Evolutionary conservation across 1,140 invertebrate genomes (phyloP), one percentile per base, ranked within the genome.

Genomic region (Leucophenga varia): DNA sequence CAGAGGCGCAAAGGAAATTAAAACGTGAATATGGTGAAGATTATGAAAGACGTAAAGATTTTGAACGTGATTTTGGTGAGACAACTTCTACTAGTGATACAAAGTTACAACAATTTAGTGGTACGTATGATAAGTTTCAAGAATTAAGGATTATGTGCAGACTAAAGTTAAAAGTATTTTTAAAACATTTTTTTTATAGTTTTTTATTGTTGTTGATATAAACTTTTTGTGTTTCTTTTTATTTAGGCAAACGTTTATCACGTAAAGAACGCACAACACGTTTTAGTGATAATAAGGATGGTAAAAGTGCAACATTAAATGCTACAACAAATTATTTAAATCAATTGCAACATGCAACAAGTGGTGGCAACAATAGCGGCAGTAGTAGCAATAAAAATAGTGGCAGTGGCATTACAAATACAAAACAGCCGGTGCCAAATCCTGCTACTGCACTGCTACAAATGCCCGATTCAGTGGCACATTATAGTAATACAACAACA

Each of bases 211-310:
- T n/a, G n/a, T n/a, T n/a, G n/a, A n/a, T n/a, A n/a, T n/a, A n/a
- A n/a, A n/a, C 28, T 13, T 12, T 25, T 38, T 12, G n/a, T n/a
- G 3, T 8, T 17, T n/a, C 10, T 22, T 0, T 22, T 6, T 3
- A 10, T 3, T 8, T 17, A 61, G 64, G 65, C 9, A 74, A 74
- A 50, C 56, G 71, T 1, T 52, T 50, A 4, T 72, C 59, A 14
- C 64, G 64, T 4, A 71, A 60, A 35, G 71, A 74, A 38, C 55
- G 71, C 1, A 72, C 64, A 4, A 72, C 71, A 0, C 64, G 71
- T 9, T 74, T 74, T 18, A 74, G 71, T 44, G 71, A 73, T 52
- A 72, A 72, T 18, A 72, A 74, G 38, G 71, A 74, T 14, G 54
- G 59, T 10, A 73, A 68, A 47, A 50, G 20, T 49, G n/a, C 22